Percentiles rank a stretch among this genome's conserved stretches.
Conservation (phyloP, 2,888 invertebrate species). For the Pollenia labialis region DNA sequence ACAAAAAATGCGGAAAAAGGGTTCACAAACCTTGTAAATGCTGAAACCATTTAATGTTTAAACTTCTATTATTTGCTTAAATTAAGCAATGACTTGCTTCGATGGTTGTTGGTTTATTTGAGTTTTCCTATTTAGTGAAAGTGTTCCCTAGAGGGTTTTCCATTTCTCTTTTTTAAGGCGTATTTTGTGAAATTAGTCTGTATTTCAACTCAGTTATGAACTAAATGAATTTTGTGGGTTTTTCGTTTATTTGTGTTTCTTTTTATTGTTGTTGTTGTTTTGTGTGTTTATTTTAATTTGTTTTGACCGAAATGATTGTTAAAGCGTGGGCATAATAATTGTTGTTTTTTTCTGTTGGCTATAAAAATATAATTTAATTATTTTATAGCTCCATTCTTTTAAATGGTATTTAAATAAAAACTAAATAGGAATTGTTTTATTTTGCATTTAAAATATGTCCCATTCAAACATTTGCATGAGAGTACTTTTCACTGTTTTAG, state of each 20-base stretch:
- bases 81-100: constrained; percentile 60
- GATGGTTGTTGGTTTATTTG: constrained; percentile 48
- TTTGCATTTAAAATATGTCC: neutral
- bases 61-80: constrained; percentile 44
- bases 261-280: neutral
- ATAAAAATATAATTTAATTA: constrained; percentile 76
- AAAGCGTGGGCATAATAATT: constrained; percentile 24
- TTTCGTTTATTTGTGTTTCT: constrained; percentile 27
- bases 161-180: constrained; percentile 22
- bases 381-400: constrained; percentile 73
- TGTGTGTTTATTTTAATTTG: constrained; percentile 8
- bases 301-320: constrained; percentile 46
- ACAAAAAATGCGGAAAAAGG: constrained; percentile 51
- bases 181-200: constrained; percentile 25
- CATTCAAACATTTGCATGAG: too few species aligned
- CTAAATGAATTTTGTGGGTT: constrained; percentile 51
- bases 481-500: too few species aligned
- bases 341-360: constrained; percentile 47
- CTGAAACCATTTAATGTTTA: constrained; percentile 62
- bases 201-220: neutral
- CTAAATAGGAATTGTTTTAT: neutral
- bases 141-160: constrained; percentile 77
- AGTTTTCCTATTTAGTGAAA: constrained; percentile 76
- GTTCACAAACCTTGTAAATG: constrained; percentile 56
- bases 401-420: constrained; percentile 54